These are phyloP conservation scores for Trichogramma evanescens DNA, from an alignment of 2,888 invertebrate species.

Conservation along the genomic window DNA sequence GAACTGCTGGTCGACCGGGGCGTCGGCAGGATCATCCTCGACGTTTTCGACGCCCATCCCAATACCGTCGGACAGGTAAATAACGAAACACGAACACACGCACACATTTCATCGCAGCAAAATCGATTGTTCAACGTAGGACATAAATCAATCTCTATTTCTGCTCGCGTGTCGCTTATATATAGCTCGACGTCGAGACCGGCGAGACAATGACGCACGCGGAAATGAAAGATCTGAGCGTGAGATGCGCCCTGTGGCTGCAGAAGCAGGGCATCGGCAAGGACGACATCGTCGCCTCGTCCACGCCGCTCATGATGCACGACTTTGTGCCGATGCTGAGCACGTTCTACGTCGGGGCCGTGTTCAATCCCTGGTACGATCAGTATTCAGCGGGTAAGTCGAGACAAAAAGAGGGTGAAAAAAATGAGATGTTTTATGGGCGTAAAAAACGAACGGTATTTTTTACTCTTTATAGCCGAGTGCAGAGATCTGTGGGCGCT, in stretches of 20 bases:
- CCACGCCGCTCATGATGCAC: slow-evolving; percentile 31
- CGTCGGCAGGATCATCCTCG: not conserved
- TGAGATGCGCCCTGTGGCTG: slow-evolving; percentile 37
- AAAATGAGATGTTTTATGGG: too few species aligned
- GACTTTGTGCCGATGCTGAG: slow-evolving; percentile 30
- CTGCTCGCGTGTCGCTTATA: not conserved
- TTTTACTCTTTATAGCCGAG: too few species aligned
- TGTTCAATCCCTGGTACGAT: slow-evolving; percentile 34
- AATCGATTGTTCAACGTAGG: too few species aligned
- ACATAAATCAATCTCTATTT: not conserved
- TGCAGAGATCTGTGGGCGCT: slow-evolving; percentile 24
- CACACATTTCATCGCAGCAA: too few species aligned
- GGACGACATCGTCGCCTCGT: slow-evolving; percentile 31
- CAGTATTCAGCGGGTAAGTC: slow-evolving; percentile 28
- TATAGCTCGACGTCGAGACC: slow-evolving; percentile 28
- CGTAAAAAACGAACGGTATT: too few species aligned
- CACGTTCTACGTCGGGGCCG: slow-evolving; percentile 29
- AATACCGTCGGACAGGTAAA: slow-evolving; percentile 9
- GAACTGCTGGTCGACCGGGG: not conserved
- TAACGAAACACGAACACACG: too few species aligned
- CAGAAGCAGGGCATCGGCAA: slow-evolving; percentile 27
- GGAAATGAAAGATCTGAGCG: slow-evolving; percentile 27
- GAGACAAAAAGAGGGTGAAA: too few species aligned
- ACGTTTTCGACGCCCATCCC: slow-evolving; percentile 1
- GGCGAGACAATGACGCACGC: slow-evolving; percentile 26